Evolutionary conservation across 2,113 vertebrate species (phyloP), one percentile per base, ranked within the genome.

Genomic region (Alces alces): DNA sequence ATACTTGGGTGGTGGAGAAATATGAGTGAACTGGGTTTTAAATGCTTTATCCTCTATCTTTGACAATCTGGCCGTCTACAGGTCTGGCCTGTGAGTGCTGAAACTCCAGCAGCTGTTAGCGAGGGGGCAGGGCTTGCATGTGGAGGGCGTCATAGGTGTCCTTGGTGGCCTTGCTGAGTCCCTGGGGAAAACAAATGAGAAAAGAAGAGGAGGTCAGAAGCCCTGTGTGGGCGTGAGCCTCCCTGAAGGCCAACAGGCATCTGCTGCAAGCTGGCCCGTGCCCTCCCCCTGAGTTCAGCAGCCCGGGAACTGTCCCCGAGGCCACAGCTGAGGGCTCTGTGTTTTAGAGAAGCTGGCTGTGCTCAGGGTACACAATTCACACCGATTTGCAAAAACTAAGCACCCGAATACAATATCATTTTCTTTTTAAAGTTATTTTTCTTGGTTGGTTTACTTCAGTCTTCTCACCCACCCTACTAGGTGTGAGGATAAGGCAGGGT

Each of bases 141-240:
- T 99, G 99, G 83, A 99, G 99, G 2, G 99, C 97, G 4, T 99
- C 99, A 0, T 99, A 99, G 13, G 99, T 99, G 97, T 99, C 99
- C 98, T 99, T 99, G 92, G 99, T 99, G 3, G 98, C 99, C 0
- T 98, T 0, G 36, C 99, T 99, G 98, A 99, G 99, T 36, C 98
- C 99, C 99, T 99, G 96, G 58, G 13, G 87, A 87, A 96, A 54
- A 97, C 13, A 98, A 86, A 92, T 64, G 47, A 30, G 95, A 39
- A 73, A 23, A 79, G 83, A 17, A 1, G 4, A 27, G 28, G 25
- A 47, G 45, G 95, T 96, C 76, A 43, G 39, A 0, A 52, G 10
- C 2, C 55, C 54, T 1, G 1, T 0, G 11, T 7, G 28, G n/a
- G 21, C 57, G 1, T 14, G 4, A 5, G 8, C 43, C 78, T 45